Evolutionary conservation across 2,888 invertebrate genomes (phyloP), one percentile per base, ranked within the genome.

Genomic region (Drosophila melanocephala): DNA sequence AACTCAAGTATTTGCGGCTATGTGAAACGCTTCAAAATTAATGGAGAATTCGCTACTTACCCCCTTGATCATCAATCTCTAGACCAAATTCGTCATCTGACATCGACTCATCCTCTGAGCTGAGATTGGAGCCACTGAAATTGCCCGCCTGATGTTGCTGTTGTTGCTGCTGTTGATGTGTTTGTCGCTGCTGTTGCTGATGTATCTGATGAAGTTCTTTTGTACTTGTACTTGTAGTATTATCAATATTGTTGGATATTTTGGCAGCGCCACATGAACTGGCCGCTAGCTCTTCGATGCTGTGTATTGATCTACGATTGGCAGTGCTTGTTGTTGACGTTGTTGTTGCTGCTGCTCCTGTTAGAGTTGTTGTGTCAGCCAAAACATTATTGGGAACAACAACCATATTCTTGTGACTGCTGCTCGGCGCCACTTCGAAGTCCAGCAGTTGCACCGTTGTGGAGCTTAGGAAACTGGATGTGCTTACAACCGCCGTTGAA

Each of bases 81-180:
- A 92, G 66, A 14, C 92, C 92, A 53, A 89, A 84, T 74, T 93
- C 92, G 75, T 91, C 92, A 37, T 91, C 92, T 3, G 92, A 89
- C 62, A 87, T 73, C 22, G 92, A 91, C 51, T 92, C 91, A 69
- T 91, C 91, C 6, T 93, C 92, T 5, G 91, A 89, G 68, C 91
- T 92, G n/a, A 89, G 70, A 78, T 87, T 84, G 26, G 89, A 85
- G 19, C 86, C 82, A 56, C 84, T 88, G 19, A 83, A 72, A 56
- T 80, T 79, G 58, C 73, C 83, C 28, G 75, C 59, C 10, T 79
- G 73, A 22, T 81, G 79, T 30, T 76, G 74, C 14, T 76, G 79
- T 58, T 84, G 77, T 42, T 83, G 79, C n/a, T 76, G 74, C 14
- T 76, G 78, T 58, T 50, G 50, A 19, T 62, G 47, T 51, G 51